Evolutionary conservation across 2,888 invertebrate genomes (phyloP), one percentile per base, ranked within the genome.

Genomic region (Dolichopus griseipennis): DNA sequence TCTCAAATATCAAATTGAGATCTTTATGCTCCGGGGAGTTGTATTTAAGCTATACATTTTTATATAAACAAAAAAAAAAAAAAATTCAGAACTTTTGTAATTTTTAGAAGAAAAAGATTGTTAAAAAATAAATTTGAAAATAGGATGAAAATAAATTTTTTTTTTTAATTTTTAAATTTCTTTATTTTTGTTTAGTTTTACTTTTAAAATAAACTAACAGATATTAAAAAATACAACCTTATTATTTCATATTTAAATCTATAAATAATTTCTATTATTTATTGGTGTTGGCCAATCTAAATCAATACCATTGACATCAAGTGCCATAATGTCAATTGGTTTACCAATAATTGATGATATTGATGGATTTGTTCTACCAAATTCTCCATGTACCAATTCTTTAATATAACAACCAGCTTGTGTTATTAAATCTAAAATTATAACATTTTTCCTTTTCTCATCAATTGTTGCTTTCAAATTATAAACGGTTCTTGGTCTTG

Each of bases 401-500:
- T 99, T 99, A 1, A 99, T 88, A 79, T 99, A 99, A 61, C 96
- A 95, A 63, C 97, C 97, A 12, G 97, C 97, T 77, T 94, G 91
- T 0, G 95, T 93, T 66, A 85, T 86, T 22, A 95, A 74, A 70
- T 86, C 84, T 37, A 95, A 75, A 65, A 85, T 83, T 74, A 96
- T 87, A 10, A 75, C 66, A 7, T 74, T 74, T 0, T 73, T 73
- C 73, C 79, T 77, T 78, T 84, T 84, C 21, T 83, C 83, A 7
- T 88, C 81, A 0, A 79, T 75, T 33, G 81, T 79, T 0, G 89
- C 90, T n/a, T 83, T 82, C 74, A 92, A 84, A 52, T 84, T 83
- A 74, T 89, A 85, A 69, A 96, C 86, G 0, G 83, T 83, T 70
- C 90, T 85, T 6, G 84, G 83, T 68, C 97, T 83, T 2, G 86